phyloP scores from a whole-genome alignment of 2,797 vertebrate genomes.

The Luscinia luscinia region DNA sequence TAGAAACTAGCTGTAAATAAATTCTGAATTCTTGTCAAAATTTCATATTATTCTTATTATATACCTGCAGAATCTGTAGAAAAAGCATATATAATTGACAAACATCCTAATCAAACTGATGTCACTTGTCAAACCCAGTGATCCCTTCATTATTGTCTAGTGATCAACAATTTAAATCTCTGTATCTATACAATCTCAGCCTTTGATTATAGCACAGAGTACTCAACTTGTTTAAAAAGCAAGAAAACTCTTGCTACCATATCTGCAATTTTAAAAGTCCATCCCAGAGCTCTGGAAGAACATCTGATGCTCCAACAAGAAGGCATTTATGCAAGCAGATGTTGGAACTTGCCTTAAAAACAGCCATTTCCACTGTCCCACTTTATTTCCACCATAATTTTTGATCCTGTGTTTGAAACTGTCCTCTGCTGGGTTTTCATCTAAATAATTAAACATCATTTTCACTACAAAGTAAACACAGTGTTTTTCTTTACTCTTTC shows the following conservation, averaged over 20 bases:
- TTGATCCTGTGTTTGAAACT: neutral
- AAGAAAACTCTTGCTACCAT: neutral
- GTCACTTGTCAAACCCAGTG: neutral
- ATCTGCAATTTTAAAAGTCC: neutral
- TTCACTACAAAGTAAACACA: neutral
- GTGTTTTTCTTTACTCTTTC: neutral
- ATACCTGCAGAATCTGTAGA: neutral
- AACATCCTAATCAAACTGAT: neutral
- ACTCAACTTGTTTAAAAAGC: neutral
- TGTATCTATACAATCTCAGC: neutral
- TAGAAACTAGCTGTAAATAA: neutral
- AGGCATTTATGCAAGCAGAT: neutral
- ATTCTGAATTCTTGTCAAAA: neutral
- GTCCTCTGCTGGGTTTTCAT: neutral
- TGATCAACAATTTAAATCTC: neutral
- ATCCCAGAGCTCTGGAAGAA: neutral
- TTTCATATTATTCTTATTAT: neutral
- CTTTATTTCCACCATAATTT: neutral
- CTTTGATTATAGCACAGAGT: neutral
- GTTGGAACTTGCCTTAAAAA: neutral
- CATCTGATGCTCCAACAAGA: neutral
- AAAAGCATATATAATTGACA: neutral
- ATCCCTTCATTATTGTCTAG: neutral
- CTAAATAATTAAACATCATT: neutral
- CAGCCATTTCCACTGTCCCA: neutral